phyloP scores from a whole-genome alignment of 2,113 vertebrate species.

The Rhynchopsitta pachyrhyncha region DNA sequence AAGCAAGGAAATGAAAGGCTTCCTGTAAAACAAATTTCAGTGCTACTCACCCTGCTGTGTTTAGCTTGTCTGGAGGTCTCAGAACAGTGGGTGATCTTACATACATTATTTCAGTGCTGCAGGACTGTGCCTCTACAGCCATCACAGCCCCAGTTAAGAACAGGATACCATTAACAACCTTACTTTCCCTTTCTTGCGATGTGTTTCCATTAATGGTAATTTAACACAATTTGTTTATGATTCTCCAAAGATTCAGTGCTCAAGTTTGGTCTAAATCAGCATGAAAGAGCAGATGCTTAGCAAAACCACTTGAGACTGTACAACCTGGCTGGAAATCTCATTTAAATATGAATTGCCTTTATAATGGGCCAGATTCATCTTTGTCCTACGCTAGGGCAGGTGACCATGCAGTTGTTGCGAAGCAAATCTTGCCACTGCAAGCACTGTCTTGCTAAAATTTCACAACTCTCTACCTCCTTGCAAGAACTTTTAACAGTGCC shows the following conservation, averaged over 20 bases:
- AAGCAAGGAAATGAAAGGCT: constrained; percentile 72
- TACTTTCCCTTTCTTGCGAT: not conserved
- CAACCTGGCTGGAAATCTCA: constrained; percentile 42
- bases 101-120: constrained; percentile 48
- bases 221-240: constrained; percentile 61
- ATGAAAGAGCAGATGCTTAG: constrained; percentile 59
- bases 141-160: not conserved
- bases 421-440: not conserved
- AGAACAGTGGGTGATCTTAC: constrained; percentile 59
- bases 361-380: constrained; percentile 35
- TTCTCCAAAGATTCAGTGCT: constrained; percentile 57
- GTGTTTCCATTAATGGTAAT: constrained; percentile 36
- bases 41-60: constrained; percentile 57
- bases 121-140: not conserved
- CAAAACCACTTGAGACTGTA: constrained; percentile 21
- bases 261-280: constrained; percentile 41
- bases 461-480: not conserved
- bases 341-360: constrained; percentile 56
- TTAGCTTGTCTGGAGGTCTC: constrained; percentile 60
- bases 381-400: constrained; percentile 1
- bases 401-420: not conserved
- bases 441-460: not conserved
- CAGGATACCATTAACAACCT: not conserved
- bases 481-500: not conserved
- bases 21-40: constrained; percentile 74